Evolutionary conservation across 2,113 vertebrate species (phyloP).

Genomic region (Gymnobelideus leadbeateri): DNA sequence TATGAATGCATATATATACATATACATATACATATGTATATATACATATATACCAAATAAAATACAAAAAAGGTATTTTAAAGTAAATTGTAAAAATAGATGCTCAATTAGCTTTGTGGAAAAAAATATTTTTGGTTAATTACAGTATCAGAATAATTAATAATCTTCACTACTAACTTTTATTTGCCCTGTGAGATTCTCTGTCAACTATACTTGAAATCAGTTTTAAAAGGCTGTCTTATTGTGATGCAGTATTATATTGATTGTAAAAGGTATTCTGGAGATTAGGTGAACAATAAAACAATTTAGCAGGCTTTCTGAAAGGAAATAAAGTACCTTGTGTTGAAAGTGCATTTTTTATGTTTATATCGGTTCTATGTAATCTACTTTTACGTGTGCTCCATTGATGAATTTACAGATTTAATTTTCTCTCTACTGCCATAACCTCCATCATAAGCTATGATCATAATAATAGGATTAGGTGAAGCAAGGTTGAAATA

Average conservation of each 20-base stretch:
- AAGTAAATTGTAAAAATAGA: background rate
- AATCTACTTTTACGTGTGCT: slow-evolving; percentile 42
- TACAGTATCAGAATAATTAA: background rate
- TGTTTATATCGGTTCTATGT: background rate
- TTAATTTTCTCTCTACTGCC: slow-evolving; percentile 44
- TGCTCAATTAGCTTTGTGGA: background rate
- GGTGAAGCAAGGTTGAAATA: slow-evolving; percentile 12
- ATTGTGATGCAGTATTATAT: background rate
- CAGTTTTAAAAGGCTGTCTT: background rate
- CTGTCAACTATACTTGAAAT: background rate
- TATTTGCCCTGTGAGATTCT: background rate
- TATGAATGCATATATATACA: no score
- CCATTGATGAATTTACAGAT: slow-evolving; percentile 51
- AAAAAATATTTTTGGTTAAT: background rate
- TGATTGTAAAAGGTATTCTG: slow-evolving; percentile 36
- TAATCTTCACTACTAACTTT: background rate
- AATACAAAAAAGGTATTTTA: background rate
- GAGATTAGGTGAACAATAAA: slow-evolving; percentile 19
- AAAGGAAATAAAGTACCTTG: slow-evolving; percentile 30
- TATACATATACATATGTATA: no score
- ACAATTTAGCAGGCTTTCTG: slow-evolving; percentile 24
- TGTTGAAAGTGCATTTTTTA: slow-evolving; percentile 17
- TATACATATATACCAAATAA: background rate
- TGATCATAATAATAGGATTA: slow-evolving; percentile 35
- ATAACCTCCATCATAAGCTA: slow-evolving; percentile 27